Evolutionary conservation across 2,113 vertebrate species (phyloP).

Genomic region (Pyrgilauda ruficollis): DNA sequence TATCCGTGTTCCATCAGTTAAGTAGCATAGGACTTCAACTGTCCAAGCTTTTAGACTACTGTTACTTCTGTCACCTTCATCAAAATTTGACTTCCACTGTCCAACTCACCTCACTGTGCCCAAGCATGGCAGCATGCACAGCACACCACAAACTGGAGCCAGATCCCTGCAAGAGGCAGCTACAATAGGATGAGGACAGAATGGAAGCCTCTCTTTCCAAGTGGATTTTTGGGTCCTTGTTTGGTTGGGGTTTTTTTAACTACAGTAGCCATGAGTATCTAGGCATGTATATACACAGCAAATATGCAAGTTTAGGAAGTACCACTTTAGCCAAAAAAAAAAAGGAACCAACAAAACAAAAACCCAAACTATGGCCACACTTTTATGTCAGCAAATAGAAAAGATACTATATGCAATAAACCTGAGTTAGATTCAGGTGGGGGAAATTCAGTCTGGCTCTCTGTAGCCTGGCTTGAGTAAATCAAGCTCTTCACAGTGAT

Average conservation of each 20-base stretch:
- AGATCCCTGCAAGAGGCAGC: slow-evolving; percentile 40
- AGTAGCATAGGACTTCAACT: background rate
- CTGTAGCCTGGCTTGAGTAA: background rate
- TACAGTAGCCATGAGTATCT: background rate
- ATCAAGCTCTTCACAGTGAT: background rate
- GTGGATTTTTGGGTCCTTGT: background rate
- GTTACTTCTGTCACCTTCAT: background rate
- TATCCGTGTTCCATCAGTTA: background rate
- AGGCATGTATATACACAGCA: background rate
- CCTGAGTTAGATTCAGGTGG: background rate
- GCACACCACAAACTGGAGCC: slow-evolving; percentile 34
- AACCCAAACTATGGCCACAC: background rate
- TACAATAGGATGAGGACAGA: slow-evolving; percentile 31
- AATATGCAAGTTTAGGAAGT: background rate
- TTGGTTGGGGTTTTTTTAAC: background rate
- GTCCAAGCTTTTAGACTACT: background rate
- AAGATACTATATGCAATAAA: too few species aligned
- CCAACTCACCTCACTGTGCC: slow-evolving; percentile 26
- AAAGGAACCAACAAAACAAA: background rate
- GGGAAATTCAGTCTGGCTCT: background rate
- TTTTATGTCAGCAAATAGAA: background rate
- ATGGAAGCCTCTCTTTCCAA: slow-evolving; percentile 14
- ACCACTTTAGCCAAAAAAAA: background rate
- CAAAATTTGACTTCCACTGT: slow-evolving; percentile 17
- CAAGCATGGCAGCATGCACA: slow-evolving; percentile 16